Conservation (phyloP, 30 jellyfish, hydroid and myxozoan genomes). For the Pseudorhiza aurosa region DNA sequence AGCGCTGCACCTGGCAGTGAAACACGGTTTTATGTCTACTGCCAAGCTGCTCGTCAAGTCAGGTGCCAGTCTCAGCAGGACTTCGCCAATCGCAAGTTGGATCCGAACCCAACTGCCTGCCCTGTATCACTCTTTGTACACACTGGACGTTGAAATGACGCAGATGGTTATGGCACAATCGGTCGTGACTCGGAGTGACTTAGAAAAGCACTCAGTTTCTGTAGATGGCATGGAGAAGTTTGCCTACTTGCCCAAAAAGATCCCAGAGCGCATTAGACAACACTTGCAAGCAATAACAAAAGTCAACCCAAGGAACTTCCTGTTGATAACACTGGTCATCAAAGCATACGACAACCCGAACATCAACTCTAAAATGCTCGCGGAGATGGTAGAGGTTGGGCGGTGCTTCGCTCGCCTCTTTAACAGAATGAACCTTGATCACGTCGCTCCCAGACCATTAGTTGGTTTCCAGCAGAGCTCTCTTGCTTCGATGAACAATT, state of each 20-base stretch:
- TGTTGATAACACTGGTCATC: slow-evolving; percentile 28
- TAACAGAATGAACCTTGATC: neutral
- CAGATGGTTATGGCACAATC: neutral
- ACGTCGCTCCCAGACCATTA: neutral
- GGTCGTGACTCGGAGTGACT: neutral
- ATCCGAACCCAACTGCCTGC: slow-evolving; percentile 37
- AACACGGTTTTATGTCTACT: slow-evolving; percentile 4
- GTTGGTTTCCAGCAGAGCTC: neutral
- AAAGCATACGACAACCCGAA: slow-evolving; percentile 29
- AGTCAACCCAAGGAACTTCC: slow-evolving; percentile 8
- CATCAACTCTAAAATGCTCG: neutral
- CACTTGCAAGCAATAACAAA: slow-evolving; percentile 17
- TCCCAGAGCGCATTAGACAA: neutral
- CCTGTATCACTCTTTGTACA: slow-evolving; percentile 32
- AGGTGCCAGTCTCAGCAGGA: slow-evolving; percentile 1
- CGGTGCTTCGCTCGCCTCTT: neutral
- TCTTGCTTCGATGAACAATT: neutral
- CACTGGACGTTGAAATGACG: slow-evolving; percentile 26
- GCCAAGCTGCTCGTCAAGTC: neutral
- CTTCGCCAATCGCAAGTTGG: slow-evolving; percentile 42
- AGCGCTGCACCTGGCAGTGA: slow-evolving; percentile 38
- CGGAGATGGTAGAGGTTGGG: slow-evolving; percentile 1
- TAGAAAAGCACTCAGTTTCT: no score
- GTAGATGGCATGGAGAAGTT: neutral
- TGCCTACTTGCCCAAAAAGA: slow-evolving; percentile 15